Percentiles rank a stretch among this genome's conserved stretches.
Evolutionary conservation across 2,888 invertebrate species (phyloP).

Genomic region (Imbricaverruca yamaguchii): DNA sequence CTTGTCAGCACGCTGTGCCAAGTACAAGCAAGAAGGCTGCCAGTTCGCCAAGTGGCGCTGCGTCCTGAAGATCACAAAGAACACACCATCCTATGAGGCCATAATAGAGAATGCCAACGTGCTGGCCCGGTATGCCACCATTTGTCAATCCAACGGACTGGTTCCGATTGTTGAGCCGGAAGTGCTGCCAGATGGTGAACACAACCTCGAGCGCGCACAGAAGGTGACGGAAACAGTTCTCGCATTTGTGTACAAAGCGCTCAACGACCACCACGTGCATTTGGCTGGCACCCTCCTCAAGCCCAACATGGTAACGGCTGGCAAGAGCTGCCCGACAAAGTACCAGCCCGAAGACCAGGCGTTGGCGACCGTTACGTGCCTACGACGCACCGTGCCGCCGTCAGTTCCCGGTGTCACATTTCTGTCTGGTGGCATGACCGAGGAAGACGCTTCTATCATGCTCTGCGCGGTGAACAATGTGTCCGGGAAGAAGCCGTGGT

Average conservation of each 20-base stretch:
- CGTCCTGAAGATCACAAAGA: conserved; percentile 62
- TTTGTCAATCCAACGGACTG: conserved; percentile 91
- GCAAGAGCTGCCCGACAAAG: conserved; percentile 67
- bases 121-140: conserved; percentile 90
- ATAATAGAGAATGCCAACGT: conserved; percentile 91
- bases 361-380: conserved; percentile 83
- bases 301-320: conserved; percentile 97
- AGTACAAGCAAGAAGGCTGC: conserved; percentile 95
- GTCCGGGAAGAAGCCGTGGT: conserved; percentile 32
- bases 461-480: conserved; percentile 77
- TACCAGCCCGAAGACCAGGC: conserved; percentile 77
- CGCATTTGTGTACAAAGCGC: conserved; percentile 91
- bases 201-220: conserved; percentile 85
- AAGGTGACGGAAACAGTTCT: conserved; percentile 92
- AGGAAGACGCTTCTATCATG: conserved; percentile 93
- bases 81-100: conserved; percentile 82
- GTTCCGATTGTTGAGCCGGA: conserved; percentile 99
- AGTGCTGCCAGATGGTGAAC: conserved; percentile 94
- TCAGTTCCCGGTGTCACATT: conserved; percentile 95
- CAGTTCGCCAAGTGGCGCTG: conserved; percentile 95
- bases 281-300: conserved; percentile 96
- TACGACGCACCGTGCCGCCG: conserved; percentile 86
- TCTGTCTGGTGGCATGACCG: conserved; percentile 97
- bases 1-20: conserved; percentile 83
- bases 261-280: conserved; percentile 94